These are phyloP conservation scores for Drosophila cracens DNA, from an alignment of 2,888 invertebrate species.

Conservation along the genomic window DNA sequence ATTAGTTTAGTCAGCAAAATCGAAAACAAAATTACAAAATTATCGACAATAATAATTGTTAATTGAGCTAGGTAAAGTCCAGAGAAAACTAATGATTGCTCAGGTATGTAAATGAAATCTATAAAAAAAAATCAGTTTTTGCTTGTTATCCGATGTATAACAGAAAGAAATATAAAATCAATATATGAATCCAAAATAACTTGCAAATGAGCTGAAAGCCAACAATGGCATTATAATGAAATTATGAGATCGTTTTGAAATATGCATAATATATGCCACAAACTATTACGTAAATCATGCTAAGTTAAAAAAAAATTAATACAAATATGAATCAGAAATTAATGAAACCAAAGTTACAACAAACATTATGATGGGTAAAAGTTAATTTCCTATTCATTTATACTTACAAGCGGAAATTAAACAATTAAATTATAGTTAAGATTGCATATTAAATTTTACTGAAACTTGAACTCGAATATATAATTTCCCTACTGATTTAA, in stretches of 20 bases:
- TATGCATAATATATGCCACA: constrained; percentile 27
- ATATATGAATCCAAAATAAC: constrained; percentile 9
- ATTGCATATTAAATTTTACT: neutral
- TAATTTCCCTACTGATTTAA: neutral
- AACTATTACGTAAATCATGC: constrained; percentile 9
- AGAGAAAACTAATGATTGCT: neutral
- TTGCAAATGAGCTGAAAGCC: constrained; percentile 32
- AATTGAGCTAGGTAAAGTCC: neutral
- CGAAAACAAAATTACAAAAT: constrained; percentile 1
- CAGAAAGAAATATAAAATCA: neutral
- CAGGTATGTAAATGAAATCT: neutral
- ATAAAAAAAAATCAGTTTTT: neutral
- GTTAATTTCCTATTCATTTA: neutral
- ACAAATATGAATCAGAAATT: constrained; percentile 12
- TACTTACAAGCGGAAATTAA: constrained; percentile 8
- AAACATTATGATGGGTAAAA: constrained; percentile 18
- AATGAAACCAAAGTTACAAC: neutral
- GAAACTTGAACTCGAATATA: no score
- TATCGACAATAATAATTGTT: neutral
- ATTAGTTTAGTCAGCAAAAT: neutral
- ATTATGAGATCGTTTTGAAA: constrained; percentile 13
- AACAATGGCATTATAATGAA: constrained; percentile 7
- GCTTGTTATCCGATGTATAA: neutral
- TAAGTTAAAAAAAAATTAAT: constrained; percentile 11
- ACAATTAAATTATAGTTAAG: neutral